phyloP scores from a whole-genome alignment of 2,888 invertebrate species.

The Acronicta alni region DNA sequence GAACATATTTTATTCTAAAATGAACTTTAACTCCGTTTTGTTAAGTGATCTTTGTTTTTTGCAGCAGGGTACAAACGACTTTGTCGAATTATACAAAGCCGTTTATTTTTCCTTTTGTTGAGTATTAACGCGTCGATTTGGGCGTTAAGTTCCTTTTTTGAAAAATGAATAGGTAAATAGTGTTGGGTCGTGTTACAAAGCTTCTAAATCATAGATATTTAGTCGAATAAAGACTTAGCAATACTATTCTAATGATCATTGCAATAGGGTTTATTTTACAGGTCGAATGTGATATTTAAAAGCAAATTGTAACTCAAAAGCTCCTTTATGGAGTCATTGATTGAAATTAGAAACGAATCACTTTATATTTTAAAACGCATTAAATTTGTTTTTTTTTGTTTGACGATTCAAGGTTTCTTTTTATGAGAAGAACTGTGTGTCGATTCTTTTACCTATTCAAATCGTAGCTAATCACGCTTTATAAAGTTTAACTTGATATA shows the following conservation, averaged over 20 bases:
- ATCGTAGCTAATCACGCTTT: constrained; percentile 25
- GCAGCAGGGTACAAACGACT: constrained; percentile 3
- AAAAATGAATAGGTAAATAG: constrained; percentile 89
- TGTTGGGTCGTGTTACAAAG: constrained; percentile 82
- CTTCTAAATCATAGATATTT: constrained; percentile 74
- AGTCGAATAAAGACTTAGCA: constrained; percentile 42
- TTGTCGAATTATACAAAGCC: constrained; percentile 82
- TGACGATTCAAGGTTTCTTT: constrained; percentile 34
- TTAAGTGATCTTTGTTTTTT: constrained; percentile 4
- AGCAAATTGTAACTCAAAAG: constrained; percentile 59
- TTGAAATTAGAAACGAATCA: constrained; percentile 61
- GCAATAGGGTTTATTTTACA: constrained; percentile 52
- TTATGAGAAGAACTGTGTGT: constrained; percentile 26
- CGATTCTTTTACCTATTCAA: constrained; percentile 5
- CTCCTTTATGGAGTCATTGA: constrained; percentile 52
- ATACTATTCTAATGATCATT: constrained; percentile 46
- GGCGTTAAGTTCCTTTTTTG: constrained; percentile 88
- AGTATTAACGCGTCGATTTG: constrained; percentile 87
- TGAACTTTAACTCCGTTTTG: not conserved
- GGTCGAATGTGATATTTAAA: constrained; percentile 34
- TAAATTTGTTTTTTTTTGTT: constrained; percentile 48
- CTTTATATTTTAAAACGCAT: constrained; percentile 60
- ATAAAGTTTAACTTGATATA: not conserved
- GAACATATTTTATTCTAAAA: constrained; percentile 6
- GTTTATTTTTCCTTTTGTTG: constrained; percentile 88